A percentile compares a stretch with the other conserved stretches of the same genome.
phyloP scores from a whole-genome alignment of 2,888 invertebrate species.

The Mythimna albipuncta region DNA sequence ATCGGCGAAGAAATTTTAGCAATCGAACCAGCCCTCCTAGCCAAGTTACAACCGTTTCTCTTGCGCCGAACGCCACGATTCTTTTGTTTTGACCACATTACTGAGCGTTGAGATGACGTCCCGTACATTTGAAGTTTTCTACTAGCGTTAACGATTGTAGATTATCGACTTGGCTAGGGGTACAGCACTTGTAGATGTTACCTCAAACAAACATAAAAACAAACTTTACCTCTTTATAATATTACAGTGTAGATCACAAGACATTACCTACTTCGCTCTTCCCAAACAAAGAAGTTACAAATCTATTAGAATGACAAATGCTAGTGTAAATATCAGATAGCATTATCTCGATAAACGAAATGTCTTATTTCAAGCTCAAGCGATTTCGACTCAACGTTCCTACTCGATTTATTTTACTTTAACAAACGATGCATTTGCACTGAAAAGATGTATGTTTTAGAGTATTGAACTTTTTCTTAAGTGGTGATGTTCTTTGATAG shows the following conservation, averaged over 20 bases:
- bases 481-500: not conserved
- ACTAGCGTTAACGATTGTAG: no score
- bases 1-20: no score
- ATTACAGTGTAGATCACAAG: not conserved
- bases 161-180: no score
- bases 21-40: no score
- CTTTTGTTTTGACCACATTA: no score
- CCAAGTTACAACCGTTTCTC: no score
- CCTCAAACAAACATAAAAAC: no score
- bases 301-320: conserved; percentile 34
- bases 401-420: conserved; percentile 46
- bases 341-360: conserved; percentile 30
- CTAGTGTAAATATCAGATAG: conserved; percentile 28
- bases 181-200: no score
- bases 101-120: no score
- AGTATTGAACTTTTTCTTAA: conserved; percentile 2
- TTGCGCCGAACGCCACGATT: no score
- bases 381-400: conserved; percentile 11
- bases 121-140: no score
- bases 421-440: conserved; percentile 36
- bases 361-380: conserved; percentile 44
- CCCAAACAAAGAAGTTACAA: conserved; percentile 12
- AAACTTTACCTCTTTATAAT: no score
- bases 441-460: not conserved
- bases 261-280: not conserved